Percentiles rank a stretch among this genome's conserved stretches.
phyloP scores from a whole-genome alignment of 2,797 vertebrate genomes.

The Notolabrus celidotus region DNA sequence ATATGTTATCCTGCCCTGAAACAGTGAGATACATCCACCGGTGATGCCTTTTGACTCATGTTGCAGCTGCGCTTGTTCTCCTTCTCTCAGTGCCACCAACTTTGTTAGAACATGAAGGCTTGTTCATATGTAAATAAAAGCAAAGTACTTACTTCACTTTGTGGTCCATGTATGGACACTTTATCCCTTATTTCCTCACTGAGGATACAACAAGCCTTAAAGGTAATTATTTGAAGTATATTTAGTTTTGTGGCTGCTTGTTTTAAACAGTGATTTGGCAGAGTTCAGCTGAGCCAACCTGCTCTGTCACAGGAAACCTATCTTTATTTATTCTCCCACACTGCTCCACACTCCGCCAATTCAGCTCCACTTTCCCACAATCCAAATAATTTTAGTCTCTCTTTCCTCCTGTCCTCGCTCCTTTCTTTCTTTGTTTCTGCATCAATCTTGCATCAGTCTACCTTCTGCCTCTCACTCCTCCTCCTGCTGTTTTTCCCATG shows the following conservation, averaged over 20 bases:
- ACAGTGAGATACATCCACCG: not conserved
- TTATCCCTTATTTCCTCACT: too few species aligned
- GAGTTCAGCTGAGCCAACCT: constrained; percentile 41
- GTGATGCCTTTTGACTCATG: too few species aligned
- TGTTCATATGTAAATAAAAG: too few species aligned
- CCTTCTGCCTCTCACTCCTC: constrained; percentile 18
- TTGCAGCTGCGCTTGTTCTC: too few species aligned
- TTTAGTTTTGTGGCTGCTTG: too few species aligned
- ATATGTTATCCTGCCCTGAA: not conserved
- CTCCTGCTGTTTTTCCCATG: constrained; percentile 69
- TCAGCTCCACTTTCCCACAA: constrained; percentile 73
- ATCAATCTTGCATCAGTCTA: constrained; percentile 11
- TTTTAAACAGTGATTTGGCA: too few species aligned
- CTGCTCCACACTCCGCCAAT: constrained; percentile 53
- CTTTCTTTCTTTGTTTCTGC: constrained; percentile 18
- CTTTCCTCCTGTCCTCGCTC: not conserved
- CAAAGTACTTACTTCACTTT: too few species aligned
- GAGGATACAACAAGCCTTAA: not conserved
- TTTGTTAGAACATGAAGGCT: too few species aligned
- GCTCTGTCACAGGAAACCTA: constrained; percentile 81
- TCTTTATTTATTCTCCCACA: constrained; percentile 78
- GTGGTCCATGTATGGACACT: not conserved
- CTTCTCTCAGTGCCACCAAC: too few species aligned
- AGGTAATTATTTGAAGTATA: not conserved
- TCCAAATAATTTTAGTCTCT: constrained; percentile 49